Conservation (phyloP, 2,888 invertebrate genomes). For the Dorcus hopei region DNA sequence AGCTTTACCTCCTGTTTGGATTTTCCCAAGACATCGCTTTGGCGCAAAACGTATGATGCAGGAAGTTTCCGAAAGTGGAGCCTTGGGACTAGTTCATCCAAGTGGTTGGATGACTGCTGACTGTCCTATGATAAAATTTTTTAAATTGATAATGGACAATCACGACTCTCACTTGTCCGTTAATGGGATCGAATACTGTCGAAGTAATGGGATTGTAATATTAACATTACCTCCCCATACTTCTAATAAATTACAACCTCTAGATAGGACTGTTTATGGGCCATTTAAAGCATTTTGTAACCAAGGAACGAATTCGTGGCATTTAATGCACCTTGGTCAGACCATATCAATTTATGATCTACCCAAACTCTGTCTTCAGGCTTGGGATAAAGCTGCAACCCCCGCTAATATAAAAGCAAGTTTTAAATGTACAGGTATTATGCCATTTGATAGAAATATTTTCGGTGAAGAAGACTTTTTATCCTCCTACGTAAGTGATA, state of each 20-base stretch:
- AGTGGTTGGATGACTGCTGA: constrained; percentile 36
- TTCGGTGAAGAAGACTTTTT: constrained; percentile 13
- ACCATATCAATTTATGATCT: constrained; percentile 28
- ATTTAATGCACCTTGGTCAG: constrained; percentile 26
- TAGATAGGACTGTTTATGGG: constrained; percentile 27
- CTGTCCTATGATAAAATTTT: constrained; percentile 31
- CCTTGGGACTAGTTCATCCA: constrained; percentile 14
- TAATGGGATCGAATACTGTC: constrained; percentile 33
- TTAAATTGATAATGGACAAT: constrained; percentile 35
- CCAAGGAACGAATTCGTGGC: constrained; percentile 22
- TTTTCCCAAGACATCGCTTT: constrained; percentile 17
- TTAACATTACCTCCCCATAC: constrained; percentile 26
- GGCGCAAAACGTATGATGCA: constrained; percentile 18
- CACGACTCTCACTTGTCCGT: constrained; percentile 33
- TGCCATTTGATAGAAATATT: constrained; percentile 13
- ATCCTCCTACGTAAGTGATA: constrained; percentile 3
- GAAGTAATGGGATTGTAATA: constrained; percentile 37
- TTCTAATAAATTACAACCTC: constrained; percentile 33
- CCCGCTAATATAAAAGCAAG: constrained; percentile 14
- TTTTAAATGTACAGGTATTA: no score
- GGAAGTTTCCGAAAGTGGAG: constrained; percentile 9
- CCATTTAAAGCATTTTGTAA: constrained; percentile 27
- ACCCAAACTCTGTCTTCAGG: constrained; percentile 12
- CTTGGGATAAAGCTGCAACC: constrained; percentile 13
- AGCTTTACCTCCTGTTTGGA: constrained; percentile 17